Conservation (phyloP, 2,888 invertebrate species). For the Ramazzottius varieornatus region DNA sequence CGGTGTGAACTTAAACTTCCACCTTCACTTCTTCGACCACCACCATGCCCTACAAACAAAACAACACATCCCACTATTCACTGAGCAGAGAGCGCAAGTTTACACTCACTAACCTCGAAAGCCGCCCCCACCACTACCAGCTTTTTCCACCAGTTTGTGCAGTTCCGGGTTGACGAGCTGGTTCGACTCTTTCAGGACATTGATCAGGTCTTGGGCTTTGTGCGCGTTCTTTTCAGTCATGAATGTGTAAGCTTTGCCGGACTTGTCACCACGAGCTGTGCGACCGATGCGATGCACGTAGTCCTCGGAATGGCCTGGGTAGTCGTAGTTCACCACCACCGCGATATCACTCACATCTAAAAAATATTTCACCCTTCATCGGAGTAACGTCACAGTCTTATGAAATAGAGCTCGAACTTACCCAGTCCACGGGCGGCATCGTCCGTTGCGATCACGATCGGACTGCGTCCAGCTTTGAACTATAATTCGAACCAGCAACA, state of each 20-base stretch:
- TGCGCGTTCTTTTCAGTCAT: conserved; percentile 70
- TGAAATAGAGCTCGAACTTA: conserved; percentile 23
- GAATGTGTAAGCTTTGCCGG: conserved; percentile 84
- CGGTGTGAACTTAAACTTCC: not conserved
- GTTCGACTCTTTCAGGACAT: conserved; percentile 71
- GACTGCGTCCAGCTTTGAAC: conserved; percentile 52
- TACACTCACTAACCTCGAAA: too few species aligned
- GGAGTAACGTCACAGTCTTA: not conserved
- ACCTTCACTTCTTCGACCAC: not conserved
- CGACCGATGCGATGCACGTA: conserved; percentile 91
- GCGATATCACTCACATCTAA: conserved; percentile 90
- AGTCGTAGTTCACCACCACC: conserved; percentile 89
- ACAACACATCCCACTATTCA: too few species aligned
- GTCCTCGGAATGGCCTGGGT: conserved; percentile 86
- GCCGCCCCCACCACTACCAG: conserved; percentile 7
- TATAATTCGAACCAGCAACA: conserved; percentile 22
- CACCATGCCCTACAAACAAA: not conserved
- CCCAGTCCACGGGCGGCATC: conserved; percentile 72
- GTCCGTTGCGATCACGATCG: conserved; percentile 76
- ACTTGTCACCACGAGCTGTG: conserved; percentile 69
- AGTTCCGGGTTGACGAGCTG: conserved; percentile 63
- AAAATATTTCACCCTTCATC: conserved; percentile 10
- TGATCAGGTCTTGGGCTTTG: conserved; percentile 68
- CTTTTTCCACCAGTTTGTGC: conserved; percentile 37
- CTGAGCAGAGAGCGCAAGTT: too few species aligned